phyloP scores from a whole-genome alignment of 1,140 invertebrate genomes.

The Conus ventricosus region DNA sequence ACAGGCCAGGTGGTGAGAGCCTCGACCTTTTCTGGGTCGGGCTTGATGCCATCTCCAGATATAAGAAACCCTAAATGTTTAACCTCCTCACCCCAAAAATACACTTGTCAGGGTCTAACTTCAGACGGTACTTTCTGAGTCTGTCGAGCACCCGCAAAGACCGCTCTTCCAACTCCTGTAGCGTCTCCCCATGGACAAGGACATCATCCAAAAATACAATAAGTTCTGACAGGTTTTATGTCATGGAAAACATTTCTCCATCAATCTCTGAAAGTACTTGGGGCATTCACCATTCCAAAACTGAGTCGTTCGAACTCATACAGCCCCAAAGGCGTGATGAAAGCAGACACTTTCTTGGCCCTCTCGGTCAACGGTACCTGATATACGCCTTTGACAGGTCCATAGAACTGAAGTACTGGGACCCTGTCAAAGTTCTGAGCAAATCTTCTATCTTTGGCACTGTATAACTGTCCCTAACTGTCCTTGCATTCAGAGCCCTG shows the following conservation, averaged over 20 bases:
- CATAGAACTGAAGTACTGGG: background rate
- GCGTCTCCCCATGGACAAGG: background rate
- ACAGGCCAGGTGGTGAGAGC: background rate
- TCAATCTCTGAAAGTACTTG: background rate
- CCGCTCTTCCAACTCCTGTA: constrained; percentile 4
- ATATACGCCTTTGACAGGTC: constrained; percentile 15
- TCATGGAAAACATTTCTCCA: background rate
- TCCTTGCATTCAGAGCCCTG: background rate
- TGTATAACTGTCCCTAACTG: background rate
- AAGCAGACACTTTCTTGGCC: background rate
- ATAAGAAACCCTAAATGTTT: too few relatives aligned
- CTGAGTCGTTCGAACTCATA: background rate
- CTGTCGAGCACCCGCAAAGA: background rate
- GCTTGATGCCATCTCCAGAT: background rate
- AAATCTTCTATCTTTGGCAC: constrained; percentile 17
- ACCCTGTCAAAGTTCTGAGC: background rate
- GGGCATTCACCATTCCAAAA: background rate
- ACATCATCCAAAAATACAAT: constrained; percentile 4
- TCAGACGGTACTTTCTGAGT: background rate
- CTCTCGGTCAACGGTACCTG: background rate
- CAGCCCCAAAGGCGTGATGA: background rate
- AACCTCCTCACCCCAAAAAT: too few relatives aligned
- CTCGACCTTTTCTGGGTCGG: background rate
- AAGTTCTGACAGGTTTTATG: background rate
- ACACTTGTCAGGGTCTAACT: constrained; percentile 7